These are phyloP conservation scores for Beroe ovata DNA, from an alignment of 37 sponge, comb jelly and placozoan genomes.

Conservation along the genomic window DNA sequence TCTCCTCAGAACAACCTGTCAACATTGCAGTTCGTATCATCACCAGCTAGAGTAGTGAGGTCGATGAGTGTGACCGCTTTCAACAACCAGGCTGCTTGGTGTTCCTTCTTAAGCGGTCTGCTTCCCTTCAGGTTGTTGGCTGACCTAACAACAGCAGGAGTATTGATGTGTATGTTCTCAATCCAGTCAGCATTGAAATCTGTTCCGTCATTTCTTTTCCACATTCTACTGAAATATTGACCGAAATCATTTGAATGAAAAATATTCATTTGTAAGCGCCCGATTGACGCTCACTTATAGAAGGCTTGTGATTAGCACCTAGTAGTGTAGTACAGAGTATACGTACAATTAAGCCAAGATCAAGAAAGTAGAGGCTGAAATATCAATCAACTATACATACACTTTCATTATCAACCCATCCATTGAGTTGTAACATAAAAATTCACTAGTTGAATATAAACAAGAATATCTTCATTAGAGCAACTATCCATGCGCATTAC, in stretches of 20 bases:
- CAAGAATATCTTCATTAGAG: too few species aligned
- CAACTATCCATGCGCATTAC: too few species aligned
- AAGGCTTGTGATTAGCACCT: too few species aligned
- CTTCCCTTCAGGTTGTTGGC: slow-evolving; percentile 89
- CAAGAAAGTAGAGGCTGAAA: too few species aligned
- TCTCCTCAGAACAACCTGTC: too few species aligned
- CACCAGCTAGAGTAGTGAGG: slow-evolving; percentile 95
- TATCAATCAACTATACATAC: too few species aligned
- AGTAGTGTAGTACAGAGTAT: too few species aligned
- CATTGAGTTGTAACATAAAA: too few species aligned
- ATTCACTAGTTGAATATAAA: too few species aligned
- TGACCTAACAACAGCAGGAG: slow-evolving; percentile 83
- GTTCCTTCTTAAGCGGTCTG: slow-evolving; percentile 94
- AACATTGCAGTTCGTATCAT: slow-evolving; percentile 91
- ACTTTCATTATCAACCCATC: too few species aligned
- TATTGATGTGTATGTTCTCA: slow-evolving; percentile 81
- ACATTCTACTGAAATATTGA: slow-evolving; percentile 4
- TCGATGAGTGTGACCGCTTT: slow-evolving; percentile 93
- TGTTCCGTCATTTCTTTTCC: slow-evolving; percentile 77
- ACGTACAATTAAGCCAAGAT: too few species aligned
- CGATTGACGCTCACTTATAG: neutral
- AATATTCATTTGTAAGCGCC: neutral
- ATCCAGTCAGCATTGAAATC: slow-evolving; percentile 90
- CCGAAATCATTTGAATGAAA: neutral
- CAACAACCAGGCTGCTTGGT: slow-evolving; percentile 99